Evolutionary conservation across 2,888 invertebrate species (phyloP).

Genomic region (Lordiphosa andalusiaca): DNA sequence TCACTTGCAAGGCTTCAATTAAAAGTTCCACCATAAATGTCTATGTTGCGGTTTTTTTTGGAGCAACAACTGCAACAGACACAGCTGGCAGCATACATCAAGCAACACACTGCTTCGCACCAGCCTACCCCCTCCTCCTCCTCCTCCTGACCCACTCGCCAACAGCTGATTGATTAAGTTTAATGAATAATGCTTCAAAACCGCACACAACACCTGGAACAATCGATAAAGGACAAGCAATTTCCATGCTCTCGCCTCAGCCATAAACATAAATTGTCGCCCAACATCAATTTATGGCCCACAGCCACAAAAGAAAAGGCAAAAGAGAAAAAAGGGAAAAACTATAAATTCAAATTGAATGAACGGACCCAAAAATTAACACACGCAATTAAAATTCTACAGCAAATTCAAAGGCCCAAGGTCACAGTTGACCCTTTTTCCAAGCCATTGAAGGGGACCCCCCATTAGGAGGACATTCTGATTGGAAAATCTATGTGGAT

Average conservation of each 20-base stretch:
- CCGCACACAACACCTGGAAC: slow-evolving; percentile 52
- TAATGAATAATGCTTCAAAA: slow-evolving; percentile 48
- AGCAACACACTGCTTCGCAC: slow-evolving; percentile 5
- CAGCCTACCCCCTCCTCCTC: slow-evolving; percentile 6
- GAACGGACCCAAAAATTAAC: slow-evolving; percentile 59
- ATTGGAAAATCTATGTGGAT: slow-evolving; percentile 64
- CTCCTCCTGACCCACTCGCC: not conserved
- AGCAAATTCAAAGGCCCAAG: slow-evolving; percentile 34
- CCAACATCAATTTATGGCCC: slow-evolving; percentile 24
- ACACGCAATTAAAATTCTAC: slow-evolving; percentile 66
- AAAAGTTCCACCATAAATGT: slow-evolving; percentile 58
- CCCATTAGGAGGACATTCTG: slow-evolving; percentile 52
- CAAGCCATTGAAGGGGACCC: slow-evolving; percentile 63
- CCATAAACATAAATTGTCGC: slow-evolving; percentile 56
- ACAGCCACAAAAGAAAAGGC: slow-evolving; percentile 8
- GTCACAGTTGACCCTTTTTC: slow-evolving; percentile 62
- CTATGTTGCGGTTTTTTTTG: slow-evolving; percentile 57
- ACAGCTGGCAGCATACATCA: slow-evolving; percentile 9
- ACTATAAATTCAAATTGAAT: slow-evolving; percentile 56
- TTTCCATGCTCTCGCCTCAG: slow-evolving; percentile 19
- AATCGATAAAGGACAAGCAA: slow-evolving; percentile 19
- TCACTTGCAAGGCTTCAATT: slow-evolving; percentile 62
- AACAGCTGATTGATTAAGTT: slow-evolving; percentile 60
- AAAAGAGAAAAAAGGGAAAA: slow-evolving; percentile 10
- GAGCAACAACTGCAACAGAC: slow-evolving; percentile 11